Conservation (phyloP, 2,888 invertebrate species). For the Lagria hirta region DNA sequence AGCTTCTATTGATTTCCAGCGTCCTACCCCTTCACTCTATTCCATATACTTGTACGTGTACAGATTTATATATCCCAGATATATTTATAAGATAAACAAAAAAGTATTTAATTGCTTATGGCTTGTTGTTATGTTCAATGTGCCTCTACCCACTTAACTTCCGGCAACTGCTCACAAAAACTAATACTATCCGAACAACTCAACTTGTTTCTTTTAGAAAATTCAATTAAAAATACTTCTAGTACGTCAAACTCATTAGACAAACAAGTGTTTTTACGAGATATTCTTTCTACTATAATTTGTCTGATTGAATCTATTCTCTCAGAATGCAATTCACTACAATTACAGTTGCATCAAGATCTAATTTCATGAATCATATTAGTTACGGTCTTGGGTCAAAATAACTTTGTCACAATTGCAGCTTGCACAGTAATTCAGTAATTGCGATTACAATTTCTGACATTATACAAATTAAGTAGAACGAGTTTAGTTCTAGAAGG, state of each 20-base stretch:
- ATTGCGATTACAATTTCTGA: no score
- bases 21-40: slow-evolving; percentile 36
- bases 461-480: no score
- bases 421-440: no score
- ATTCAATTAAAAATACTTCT: slow-evolving; percentile 25
- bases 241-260: slow-evolving; percentile 22
- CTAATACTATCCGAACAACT: slow-evolving; percentile 24
- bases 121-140: slow-evolving; percentile 27
- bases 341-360: slow-evolving; percentile 11
- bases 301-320: slow-evolving; percentile 20
- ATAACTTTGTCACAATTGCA: no score
- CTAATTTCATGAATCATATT: no score
- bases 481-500: no score
- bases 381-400: no score
- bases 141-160: slow-evolving; percentile 11
- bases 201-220: slow-evolving; percentile 23
- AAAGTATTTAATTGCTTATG: slow-evolving; percentile 32
- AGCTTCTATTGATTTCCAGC: slow-evolving; percentile 44
- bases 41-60: slow-evolving; percentile 38
- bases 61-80: slow-evolving; percentile 38
- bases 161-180: slow-evolving; percentile 22
- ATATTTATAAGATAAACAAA: slow-evolving; percentile 34
- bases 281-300: slow-evolving; percentile 18
- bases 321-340: slow-evolving; percentile 16
- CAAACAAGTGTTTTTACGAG: slow-evolving; percentile 15